Evolutionary conservation across 2,797 vertebrate species (phyloP).

Genomic region (Calcarius lapponicus): DNA sequence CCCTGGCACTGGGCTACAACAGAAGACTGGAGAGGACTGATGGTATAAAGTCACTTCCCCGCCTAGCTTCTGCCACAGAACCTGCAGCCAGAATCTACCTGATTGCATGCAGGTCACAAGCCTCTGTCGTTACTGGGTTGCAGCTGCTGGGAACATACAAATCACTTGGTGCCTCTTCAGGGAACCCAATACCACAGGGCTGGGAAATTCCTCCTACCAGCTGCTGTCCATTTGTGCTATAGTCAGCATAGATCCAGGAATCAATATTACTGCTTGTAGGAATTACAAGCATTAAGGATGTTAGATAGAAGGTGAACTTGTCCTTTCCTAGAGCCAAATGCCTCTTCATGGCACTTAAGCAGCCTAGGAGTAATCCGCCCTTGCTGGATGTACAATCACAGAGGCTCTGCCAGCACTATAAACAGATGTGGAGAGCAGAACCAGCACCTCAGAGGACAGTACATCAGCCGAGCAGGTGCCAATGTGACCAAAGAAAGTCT

Average conservation of each 20-base stretch:
- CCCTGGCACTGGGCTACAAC: neutral
- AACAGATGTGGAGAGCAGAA: neutral
- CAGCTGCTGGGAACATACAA: neutral
- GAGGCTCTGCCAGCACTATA: neutral
- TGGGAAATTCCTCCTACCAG: neutral
- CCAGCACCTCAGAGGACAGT: neutral
- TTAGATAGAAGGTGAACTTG: neutral
- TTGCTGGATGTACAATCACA: neutral
- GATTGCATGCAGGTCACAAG: neutral
- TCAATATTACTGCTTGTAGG: conserved; percentile 19
- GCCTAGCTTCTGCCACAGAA: neutral
- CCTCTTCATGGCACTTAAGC: neutral
- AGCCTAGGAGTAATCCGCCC: conserved; percentile 16
- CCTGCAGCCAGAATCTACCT: neutral
- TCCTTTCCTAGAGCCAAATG: conserved; percentile 17
- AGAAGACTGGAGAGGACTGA: neutral
- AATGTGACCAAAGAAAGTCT: neutral
- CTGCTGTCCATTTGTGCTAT: neutral
- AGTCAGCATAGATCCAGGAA: conserved; percentile 42
- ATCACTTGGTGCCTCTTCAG: neutral
- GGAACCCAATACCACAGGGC: neutral
- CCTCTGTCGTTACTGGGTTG: neutral
- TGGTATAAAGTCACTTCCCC: neutral
- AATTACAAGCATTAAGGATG: conserved; percentile 17
- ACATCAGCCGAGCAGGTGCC: neutral